Evolutionary conservation across 2,113 vertebrate species (phyloP), one percentile per base, ranked within the genome.

Genomic region (Corvus cornix): DNA sequence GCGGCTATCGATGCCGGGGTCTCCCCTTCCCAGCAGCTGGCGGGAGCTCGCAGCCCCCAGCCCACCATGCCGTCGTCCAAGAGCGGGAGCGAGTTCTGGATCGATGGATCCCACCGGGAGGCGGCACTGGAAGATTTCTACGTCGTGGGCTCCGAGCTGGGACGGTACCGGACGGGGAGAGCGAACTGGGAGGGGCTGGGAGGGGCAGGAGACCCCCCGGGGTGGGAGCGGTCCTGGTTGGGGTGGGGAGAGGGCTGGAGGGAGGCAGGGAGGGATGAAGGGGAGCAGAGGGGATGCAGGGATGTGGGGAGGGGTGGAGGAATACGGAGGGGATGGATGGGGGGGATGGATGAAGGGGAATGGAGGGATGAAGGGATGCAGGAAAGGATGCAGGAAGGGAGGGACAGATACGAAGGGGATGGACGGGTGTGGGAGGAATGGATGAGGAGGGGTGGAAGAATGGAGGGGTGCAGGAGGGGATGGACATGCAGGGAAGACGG

Each of bases 21-120:
- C 49, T 82, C 64, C 55, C 70, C 16, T 64, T 23, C 10, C 10
- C 0, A 35, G 91, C 84, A 93, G 93, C 69, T 33, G 89, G 75
- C 27, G 9, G 80, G 69, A 95, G 70, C 72, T 27, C 12, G 10
- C 31, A 24, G 24, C 75, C 72, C 75, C 70, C 19, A 7, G 75
- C 69, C 66, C 87, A 87, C 60, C 96, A 99, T 99, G 98, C 98
- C 98, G 35, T 98, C 98, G 44, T 98, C 98, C 85, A 96, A 98
- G 56, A 97, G 97, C 10, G 96, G 95, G 59, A 91, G 97, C 17
- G 98, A 98, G 77, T 99, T 98, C 96, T 99, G 99, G 98, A 98
- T 99, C 77, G 98, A 99, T 8, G 99, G 98, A 15, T 99, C 99
- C 52, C 97, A 97, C 55, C 97, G 98, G 62, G 98, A 98, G 95